Percentiles rank a stretch among this genome's conserved stretches.
Evolutionary conservation across 1,140 invertebrate genomes (phyloP).

Genomic region (Pectinophora gossypiella): DNA sequence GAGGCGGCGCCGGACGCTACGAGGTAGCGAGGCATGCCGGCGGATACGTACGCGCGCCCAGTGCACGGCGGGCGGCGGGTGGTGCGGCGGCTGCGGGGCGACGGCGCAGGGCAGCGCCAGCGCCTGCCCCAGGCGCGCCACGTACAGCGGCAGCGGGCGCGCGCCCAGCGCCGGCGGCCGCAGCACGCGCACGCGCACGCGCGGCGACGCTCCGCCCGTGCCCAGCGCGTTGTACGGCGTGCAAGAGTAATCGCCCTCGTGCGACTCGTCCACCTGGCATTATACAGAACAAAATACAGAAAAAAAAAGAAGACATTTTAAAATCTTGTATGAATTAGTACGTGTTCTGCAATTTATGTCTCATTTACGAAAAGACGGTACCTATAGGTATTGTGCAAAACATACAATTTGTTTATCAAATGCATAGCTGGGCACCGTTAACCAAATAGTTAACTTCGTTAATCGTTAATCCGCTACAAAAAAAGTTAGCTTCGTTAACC

Average conservation of each 20-base stretch:
- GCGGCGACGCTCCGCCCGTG: constrained; percentile 87
- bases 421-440: too few relatives aligned
- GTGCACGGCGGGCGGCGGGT: constrained; percentile 85
- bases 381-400: too few relatives aligned
- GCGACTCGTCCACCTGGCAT: constrained; percentile 82
- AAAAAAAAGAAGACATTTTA: not conserved
- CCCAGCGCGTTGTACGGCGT: constrained; percentile 94
- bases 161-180: constrained; percentile 86
- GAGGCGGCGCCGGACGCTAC: constrained; percentile 80
- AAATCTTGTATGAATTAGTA: too few relatives aligned
- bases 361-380: too few relatives aligned
- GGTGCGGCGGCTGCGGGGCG: constrained; percentile 80
- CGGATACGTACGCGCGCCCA: constrained; percentile 90
- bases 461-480: too few relatives aligned
- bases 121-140: constrained; percentile 87
- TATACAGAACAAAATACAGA: not conserved
- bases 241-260: constrained; percentile 90
- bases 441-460: too few relatives aligned
- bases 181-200: constrained; percentile 93
- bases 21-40: constrained; percentile 91
- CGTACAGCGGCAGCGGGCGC: constrained; percentile 87
- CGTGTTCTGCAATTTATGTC: too few relatives aligned
- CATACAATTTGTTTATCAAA: too few relatives aligned
- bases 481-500: too few relatives aligned
- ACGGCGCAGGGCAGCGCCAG: constrained; percentile 91